These are phyloP conservation scores for Dasypogon diadema DNA, from an alignment of 2,888 invertebrate species.

Conservation along the genomic window DNA sequence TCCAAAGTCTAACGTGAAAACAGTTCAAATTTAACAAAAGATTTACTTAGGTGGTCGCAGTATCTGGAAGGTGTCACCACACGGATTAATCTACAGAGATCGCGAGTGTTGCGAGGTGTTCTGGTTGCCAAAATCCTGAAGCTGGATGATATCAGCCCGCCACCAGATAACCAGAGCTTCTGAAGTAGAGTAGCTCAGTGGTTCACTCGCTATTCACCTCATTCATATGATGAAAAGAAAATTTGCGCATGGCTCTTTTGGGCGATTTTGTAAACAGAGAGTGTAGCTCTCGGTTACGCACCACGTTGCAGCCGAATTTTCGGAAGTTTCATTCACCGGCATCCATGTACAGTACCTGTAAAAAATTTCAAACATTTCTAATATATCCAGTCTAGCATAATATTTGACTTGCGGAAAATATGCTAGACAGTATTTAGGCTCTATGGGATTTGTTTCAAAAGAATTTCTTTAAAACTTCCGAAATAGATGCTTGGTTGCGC, in stretches of 20 bases:
- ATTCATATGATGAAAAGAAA: background rate
- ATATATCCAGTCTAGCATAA: too few relatives aligned
- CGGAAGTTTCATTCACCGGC: background rate
- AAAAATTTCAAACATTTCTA: slow-evolving; percentile 8
- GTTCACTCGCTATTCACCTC: slow-evolving; percentile 33
- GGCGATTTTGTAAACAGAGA: slow-evolving; percentile 31
- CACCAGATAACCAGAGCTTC: slow-evolving; percentile 22
- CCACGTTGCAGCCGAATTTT: background rate
- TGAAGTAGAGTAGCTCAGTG: slow-evolving; percentile 5
- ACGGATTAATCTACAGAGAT: background rate
- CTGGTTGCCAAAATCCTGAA: background rate
- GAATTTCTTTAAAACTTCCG: too few relatives aligned
- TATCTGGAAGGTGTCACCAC: background rate
- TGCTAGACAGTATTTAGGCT: too few relatives aligned
- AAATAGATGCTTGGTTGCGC: too few relatives aligned
- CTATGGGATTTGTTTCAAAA: too few relatives aligned
- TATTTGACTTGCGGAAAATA: too few relatives aligned
- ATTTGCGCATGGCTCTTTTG: slow-evolving; percentile 15
- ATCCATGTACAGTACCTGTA: slow-evolving; percentile 17
- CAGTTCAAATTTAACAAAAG: slow-evolving; percentile 17
- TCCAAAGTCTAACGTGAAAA: slow-evolving; percentile 17
- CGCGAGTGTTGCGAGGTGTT: background rate
- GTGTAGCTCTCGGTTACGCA: background rate
- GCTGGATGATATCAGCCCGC: background rate
- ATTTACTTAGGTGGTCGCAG: slow-evolving; percentile 24